Evolutionary conservation across 2,888 invertebrate genomes (phyloP).

Genomic region (Tanypteryx hageni): DNA sequence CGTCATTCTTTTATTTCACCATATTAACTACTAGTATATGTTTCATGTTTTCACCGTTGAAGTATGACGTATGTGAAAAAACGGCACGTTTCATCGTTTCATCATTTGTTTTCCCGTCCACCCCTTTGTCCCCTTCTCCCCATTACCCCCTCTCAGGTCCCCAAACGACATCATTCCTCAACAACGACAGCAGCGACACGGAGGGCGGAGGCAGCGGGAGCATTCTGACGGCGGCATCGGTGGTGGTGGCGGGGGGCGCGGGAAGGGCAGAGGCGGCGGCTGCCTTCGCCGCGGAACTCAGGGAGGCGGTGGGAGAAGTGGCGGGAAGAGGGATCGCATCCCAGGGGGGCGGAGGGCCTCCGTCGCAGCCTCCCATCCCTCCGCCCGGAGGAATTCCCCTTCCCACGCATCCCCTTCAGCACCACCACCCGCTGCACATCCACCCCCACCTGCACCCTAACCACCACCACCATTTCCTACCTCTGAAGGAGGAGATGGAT

Average conservation of each 20-base stretch:
- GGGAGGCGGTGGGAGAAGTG: conserved; percentile 48
- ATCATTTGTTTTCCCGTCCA: background rate
- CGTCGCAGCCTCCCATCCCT: conserved; percentile 27
- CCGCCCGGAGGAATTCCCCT: conserved; percentile 33
- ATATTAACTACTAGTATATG: background rate
- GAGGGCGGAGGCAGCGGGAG: conserved; percentile 73
- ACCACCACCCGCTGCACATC: conserved; percentile 55
- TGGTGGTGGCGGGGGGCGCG: conserved; percentile 67
- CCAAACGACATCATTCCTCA: conserved; percentile 73
- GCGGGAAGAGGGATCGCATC: background rate
- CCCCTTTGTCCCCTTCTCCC: background rate
- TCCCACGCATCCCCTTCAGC: conserved; percentile 36
- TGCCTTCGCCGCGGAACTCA: conserved; percentile 36
- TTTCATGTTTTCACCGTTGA: background rate
- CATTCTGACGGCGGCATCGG: conserved; percentile 68
- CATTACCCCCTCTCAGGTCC: conserved; percentile 73
- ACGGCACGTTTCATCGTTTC: background rate
- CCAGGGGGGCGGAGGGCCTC: conserved; percentile 5
- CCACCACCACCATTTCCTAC: conserved; percentile 57
- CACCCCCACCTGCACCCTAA: conserved; percentile 55
- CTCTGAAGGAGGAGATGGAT: conserved; percentile 48
- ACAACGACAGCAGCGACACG: conserved; percentile 77
- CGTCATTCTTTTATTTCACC: background rate
- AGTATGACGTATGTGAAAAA: background rate
- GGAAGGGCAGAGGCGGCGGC: conserved; percentile 47